Evolutionary conservation across 2,797 vertebrate genomes (phyloP), one percentile per base, ranked within the genome.

Genomic region (Phoxinus dragarum): DNA sequence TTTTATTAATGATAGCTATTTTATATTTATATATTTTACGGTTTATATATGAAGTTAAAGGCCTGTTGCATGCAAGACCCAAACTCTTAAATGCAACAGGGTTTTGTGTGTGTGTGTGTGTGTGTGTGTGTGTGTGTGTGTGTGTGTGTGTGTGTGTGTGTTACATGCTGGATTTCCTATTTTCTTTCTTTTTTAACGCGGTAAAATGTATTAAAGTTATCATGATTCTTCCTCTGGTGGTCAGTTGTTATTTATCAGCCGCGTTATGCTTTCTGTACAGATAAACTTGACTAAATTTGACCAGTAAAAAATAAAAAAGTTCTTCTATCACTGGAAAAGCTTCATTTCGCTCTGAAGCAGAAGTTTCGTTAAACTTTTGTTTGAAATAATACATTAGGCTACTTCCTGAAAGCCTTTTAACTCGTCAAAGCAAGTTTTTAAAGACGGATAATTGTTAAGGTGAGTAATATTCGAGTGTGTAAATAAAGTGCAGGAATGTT

Each of bases 291-390:
- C 9, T 27, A 6, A 31, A 27, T 49, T 5, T 34, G 44, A 31
- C 6, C 2, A 49, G 14, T 49, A 6, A n/a, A 59, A 27, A 64
- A 2, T 0, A 1, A 27, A 19, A n/a, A 11, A 2, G 10, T 12
- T 61, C 4, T 61, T 4, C 54, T 23, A 9, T 56, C 44, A 4
- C 12, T 14, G 44, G 9, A 2, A 42, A 56, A 71, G 23, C 5
- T 11, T n/a, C 1, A 17, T 47, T 17, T 31, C 4, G 7, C n/a
- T 69, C 19, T 69, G 5, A 71, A 49, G 49, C 27, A 5, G 1
- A 73, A 47, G 7, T n/a, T 71, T n/a, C 68, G 12, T 72, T 4
- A 11, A 59, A 11, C 9, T 59, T 59, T 59, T n/a, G 3, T 59
- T 59, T 11, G n/a, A 1, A 59, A n/a, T 56, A 56, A 56, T 2